These are phyloP conservation scores for Psephotus haematonotus DNA, from an alignment of 2,113 vertebrate genomes.

Conservation along the genomic window DNA sequence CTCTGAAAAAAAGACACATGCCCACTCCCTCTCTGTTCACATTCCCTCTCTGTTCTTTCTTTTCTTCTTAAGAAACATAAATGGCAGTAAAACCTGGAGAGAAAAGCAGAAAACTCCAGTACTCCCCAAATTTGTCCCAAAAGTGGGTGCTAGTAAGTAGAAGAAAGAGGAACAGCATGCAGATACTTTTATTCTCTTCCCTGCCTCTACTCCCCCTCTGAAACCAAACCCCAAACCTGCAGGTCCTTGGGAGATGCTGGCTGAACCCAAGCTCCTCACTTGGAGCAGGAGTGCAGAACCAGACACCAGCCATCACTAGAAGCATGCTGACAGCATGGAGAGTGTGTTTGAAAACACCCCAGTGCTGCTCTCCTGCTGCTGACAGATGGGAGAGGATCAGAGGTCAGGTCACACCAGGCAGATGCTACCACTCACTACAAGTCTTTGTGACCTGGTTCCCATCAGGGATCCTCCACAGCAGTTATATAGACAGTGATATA, in stretches of 20 bases:
- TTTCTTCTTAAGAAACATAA: not conserved
- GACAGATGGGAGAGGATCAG: not conserved
- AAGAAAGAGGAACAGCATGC: not conserved
- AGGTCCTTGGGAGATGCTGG: not conserved
- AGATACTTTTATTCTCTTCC: not conserved
- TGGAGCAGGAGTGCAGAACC: not conserved
- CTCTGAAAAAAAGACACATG: too few relatives aligned
- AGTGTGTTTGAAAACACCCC: not conserved
- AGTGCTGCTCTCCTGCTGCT: not conserved
- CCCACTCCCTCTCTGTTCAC: not conserved
- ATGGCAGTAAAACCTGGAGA: not conserved
- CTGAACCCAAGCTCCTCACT: not conserved
- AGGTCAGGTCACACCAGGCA: not conserved
- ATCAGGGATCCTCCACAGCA: not conserved
- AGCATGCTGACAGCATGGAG: not conserved
- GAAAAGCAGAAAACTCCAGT: not conserved
- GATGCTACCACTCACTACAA: not conserved
- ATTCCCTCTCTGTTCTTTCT: not conserved
- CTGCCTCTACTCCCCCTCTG: not conserved
- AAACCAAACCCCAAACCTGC: not conserved
- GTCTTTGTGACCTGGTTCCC: not conserved
- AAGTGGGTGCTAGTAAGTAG: not conserved
- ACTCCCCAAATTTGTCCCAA: not conserved
- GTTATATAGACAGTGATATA: not conserved
- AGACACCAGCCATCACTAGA: not conserved